These are phyloP conservation scores for Tholera decimalis DNA, from an alignment of 2,888 invertebrate species.

Conservation along the genomic window DNA sequence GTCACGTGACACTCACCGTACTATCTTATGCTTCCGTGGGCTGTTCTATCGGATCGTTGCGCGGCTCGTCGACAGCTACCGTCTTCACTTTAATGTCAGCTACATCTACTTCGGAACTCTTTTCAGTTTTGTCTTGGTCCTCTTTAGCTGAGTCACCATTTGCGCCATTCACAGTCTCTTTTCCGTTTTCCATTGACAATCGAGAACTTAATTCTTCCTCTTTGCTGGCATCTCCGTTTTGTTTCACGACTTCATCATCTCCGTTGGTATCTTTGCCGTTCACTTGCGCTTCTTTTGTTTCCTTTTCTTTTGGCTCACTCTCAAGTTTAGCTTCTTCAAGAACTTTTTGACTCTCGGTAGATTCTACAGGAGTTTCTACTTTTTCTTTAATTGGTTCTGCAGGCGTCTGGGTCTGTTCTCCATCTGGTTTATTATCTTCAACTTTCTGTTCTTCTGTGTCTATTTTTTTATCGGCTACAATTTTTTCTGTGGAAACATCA, in stretches of 20 bases:
- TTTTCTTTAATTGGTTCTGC: conserved; percentile 47
- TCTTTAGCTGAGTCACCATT: conserved; percentile 72
- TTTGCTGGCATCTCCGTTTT: conserved; percentile 82
- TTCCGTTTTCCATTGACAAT: conserved; percentile 82
- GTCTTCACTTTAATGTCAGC: conserved; percentile 91
- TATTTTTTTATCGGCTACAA: conserved; percentile 36
- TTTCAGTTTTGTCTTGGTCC: conserved; percentile 84
- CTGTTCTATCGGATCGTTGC: conserved; percentile 86
- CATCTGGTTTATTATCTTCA: conserved; percentile 39
- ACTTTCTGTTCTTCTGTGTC: conserved; percentile 52
- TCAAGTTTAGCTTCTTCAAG: conserved; percentile 66
- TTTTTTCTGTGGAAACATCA: conserved; percentile 50
- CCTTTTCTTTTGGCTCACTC: conserved; percentile 72
- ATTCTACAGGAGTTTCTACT: conserved; percentile 55
- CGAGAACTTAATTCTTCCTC: conserved; percentile 81
- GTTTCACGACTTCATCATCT: conserved; percentile 70
- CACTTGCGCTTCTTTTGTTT: conserved; percentile 77
- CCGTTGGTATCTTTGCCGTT: conserved; percentile 85
- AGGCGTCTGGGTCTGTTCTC: conserved; percentile 42
- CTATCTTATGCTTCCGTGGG: conserved; percentile 89
- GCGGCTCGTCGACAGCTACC: conserved; percentile 87
- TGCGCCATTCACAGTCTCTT: conserved; percentile 76
- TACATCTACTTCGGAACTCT: conserved; percentile 76
- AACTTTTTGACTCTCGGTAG: conserved; percentile 57
- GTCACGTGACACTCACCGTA: conserved; percentile 75